These are phyloP conservation scores for Eupithecia exiguata DNA, from an alignment of 2,888 invertebrate genomes.

Conservation along the genomic window DNA sequence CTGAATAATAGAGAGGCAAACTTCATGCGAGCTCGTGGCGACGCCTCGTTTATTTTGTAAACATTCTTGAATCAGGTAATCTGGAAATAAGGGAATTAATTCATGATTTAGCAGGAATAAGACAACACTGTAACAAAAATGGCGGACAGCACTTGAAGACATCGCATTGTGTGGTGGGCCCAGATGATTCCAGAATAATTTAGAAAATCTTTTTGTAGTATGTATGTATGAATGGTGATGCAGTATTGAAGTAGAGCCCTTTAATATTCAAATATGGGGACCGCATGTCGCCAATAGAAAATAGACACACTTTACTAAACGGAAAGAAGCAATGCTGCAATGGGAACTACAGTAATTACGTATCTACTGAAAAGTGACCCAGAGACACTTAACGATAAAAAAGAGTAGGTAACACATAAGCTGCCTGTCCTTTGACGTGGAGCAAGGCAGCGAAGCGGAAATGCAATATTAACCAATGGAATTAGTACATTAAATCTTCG, in stretches of 20 bases:
- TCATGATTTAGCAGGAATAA: too few relatives aligned
- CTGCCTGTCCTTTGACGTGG: not conserved
- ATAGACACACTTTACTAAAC: not conserved
- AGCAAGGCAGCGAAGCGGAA: too few relatives aligned
- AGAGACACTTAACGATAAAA: not conserved
- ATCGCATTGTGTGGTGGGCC: too few relatives aligned
- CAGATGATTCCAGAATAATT: too few relatives aligned
- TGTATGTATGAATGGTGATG: too few relatives aligned
- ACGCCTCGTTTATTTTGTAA: constrained; percentile 17
- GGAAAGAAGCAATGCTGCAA: not conserved
- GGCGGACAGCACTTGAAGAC: too few relatives aligned
- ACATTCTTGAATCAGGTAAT: constrained; percentile 15
- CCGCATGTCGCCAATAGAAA: not conserved
- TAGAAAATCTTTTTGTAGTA: too few relatives aligned
- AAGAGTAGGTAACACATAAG: too few relatives aligned
- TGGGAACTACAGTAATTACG: not conserved
- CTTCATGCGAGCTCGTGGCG: constrained; percentile 12
- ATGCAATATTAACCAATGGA: too few relatives aligned
- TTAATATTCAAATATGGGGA: not conserved
- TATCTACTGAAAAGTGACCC: not conserved
- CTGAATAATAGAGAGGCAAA: constrained; percentile 28
- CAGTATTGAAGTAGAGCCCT: not conserved
- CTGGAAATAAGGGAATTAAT: not conserved
- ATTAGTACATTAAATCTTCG: too few relatives aligned
- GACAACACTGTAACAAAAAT: too few relatives aligned